Percentiles rank a stretch among this genome's conserved stretches.
Evolutionary conservation across 1,140 invertebrate species (phyloP).

Genomic region (Gonatopus flavifemur): DNA sequence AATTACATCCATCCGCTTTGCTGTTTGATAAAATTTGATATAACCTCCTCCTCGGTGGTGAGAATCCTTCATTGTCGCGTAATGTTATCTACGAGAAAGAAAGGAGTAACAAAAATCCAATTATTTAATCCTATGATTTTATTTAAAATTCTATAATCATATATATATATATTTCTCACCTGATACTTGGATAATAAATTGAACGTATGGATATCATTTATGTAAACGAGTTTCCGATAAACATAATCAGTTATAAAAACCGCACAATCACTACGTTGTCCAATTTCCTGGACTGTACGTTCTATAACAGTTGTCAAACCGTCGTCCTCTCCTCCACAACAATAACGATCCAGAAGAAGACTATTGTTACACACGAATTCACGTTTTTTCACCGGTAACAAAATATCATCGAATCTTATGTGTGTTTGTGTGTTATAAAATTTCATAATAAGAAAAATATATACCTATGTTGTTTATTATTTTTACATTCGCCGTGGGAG

Average conservation of each 20-base stretch:
- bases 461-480: background rate
- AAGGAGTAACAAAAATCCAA: background rate
- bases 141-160: no score
- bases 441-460: slow-evolving; percentile 65
- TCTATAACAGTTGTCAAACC: slow-evolving; percentile 35
- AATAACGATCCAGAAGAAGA: no score
- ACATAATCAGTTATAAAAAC: slow-evolving; percentile 43
- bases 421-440: slow-evolving; percentile 82
- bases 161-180: slow-evolving; percentile 20
- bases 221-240: slow-evolving; percentile 34
- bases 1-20: slow-evolving; percentile 66
- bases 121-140: background rate
- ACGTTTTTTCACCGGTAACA: no score
- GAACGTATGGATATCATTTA: slow-evolving; percentile 11
- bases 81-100: slow-evolving; percentile 60
- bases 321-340: slow-evolving; percentile 56
- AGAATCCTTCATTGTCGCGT: slow-evolving; percentile 67
- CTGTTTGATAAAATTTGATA: slow-evolving; percentile 61
- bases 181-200: slow-evolving; percentile 31
- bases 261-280: slow-evolving; percentile 34
- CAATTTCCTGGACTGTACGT: slow-evolving; percentile 37
- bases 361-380: no score
- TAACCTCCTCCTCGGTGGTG: slow-evolving; percentile 62
- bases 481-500: no score
- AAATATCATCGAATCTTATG: no score